Percentiles rank a stretch among this genome's conserved stretches.
Conservation (phyloP, 1,140 invertebrate genomes). For the Mesaphorura yosii region DNA sequence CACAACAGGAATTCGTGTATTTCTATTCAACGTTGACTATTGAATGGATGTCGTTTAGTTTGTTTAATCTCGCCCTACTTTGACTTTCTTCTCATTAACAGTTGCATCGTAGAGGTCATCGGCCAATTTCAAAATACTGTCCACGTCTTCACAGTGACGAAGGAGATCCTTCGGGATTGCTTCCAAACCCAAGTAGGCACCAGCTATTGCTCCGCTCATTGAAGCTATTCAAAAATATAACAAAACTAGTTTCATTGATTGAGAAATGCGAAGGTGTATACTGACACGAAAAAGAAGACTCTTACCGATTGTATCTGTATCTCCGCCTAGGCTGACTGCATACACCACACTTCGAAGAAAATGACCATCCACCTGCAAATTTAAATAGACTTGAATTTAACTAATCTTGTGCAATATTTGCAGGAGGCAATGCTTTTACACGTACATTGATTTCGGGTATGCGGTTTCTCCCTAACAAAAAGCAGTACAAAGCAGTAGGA, state of each 20-base stretch:
- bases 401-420: too few relatives aligned
- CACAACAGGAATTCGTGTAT: too few relatives aligned
- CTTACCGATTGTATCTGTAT: constrained; percentile 59
- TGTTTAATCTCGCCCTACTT: too few relatives aligned
- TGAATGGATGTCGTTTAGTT: too few relatives aligned
- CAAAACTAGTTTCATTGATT: background rate
- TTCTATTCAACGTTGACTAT: too few relatives aligned
- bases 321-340: constrained; percentile 61
- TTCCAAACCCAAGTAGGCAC: constrained; percentile 56
- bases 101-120: constrained; percentile 37
- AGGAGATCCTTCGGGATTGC: constrained; percentile 46
- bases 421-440: background rate
- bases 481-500: constrained; percentile 63
- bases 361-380: constrained; percentile 41
- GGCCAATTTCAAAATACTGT: constrained; percentile 42
- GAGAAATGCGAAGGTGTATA: background rate
- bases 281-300: too few relatives aligned
- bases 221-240: constrained; percentile 47
- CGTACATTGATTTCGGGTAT: constrained; percentile 46
- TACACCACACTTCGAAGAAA: constrained; percentile 55
- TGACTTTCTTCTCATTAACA: background rate
- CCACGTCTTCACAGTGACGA: constrained; percentile 50
- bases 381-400: too few relatives aligned
- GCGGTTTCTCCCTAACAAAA: constrained; percentile 48
- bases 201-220: constrained; percentile 64